These are phyloP conservation scores for Trichomalopsis sarcophagae DNA, from an alignment of 1,140 invertebrate species.

Conservation along the genomic window DNA sequence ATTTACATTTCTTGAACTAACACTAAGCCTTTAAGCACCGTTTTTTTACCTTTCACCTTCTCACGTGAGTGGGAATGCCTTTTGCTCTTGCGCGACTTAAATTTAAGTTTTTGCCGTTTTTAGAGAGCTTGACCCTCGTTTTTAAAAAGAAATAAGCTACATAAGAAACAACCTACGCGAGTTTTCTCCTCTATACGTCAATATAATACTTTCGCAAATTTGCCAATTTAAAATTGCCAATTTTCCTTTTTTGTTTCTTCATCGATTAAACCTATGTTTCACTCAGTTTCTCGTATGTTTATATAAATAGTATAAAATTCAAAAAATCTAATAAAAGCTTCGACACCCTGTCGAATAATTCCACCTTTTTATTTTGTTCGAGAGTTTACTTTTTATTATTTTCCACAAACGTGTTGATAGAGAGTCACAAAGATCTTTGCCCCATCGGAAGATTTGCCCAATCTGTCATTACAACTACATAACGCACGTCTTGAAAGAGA, in stretches of 20 bases:
- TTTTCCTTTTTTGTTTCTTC: neutral
- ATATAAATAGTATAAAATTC: constrained; percentile 42
- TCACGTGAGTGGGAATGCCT: constrained; percentile 24
- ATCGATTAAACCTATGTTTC: constrained; percentile 16
- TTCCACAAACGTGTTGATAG: neutral
- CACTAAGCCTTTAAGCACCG: constrained; percentile 38
- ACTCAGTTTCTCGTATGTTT: neutral
- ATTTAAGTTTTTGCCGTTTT: neutral
- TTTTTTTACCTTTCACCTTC: neutral
- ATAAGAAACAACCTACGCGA: constrained; percentile 43
- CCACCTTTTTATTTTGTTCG: constrained; percentile 13
- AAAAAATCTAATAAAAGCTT: constrained; percentile 32
- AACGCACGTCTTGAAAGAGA: constrained; percentile 16
- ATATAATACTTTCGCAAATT: constrained; percentile 47
- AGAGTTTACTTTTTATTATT: neutral
- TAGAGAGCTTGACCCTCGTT: constrained; percentile 45
- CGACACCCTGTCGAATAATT: neutral
- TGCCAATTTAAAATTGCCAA: constrained; percentile 42
- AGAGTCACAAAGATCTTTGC: constrained; percentile 5
- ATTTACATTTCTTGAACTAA: constrained; percentile 47
- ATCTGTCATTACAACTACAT: constrained; percentile 29
- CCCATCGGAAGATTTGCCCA: constrained; percentile 26
- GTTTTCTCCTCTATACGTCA: constrained; percentile 19
- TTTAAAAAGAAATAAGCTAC: constrained; percentile 27
- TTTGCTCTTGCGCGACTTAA: constrained; percentile 38